Percentiles rank a stretch among this genome's conserved stretches.
These are phyloP conservation scores for Prenolepis imparis DNA, from an alignment of 2,888 invertebrate genomes.

Conservation along the genomic window DNA sequence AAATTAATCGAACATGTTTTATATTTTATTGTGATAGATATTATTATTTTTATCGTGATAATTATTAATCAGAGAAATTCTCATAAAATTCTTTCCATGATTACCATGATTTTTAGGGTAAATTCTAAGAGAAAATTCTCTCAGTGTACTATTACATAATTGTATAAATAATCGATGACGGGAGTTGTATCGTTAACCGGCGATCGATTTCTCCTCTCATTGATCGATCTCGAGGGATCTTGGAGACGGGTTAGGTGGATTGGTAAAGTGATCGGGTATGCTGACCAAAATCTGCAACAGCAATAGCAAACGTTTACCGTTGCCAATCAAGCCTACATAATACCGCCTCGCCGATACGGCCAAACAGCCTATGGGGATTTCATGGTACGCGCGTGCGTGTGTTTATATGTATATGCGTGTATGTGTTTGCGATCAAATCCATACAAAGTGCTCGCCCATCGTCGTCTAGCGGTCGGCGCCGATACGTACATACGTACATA, in stretches of 20 bases:
- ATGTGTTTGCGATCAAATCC: constrained; percentile 36
- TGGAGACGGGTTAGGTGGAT: constrained; percentile 59
- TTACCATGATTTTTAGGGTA: too few relatives aligned
- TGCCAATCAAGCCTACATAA: constrained; percentile 86
- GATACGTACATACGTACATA: constrained; percentile 1
- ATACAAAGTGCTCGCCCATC: constrained; percentile 56
- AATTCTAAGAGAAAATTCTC: too few relatives aligned
- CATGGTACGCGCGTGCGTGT: constrained; percentile 67
- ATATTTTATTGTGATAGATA: too few relatives aligned
- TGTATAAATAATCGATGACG: not conserved
- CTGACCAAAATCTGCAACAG: constrained; percentile 63
- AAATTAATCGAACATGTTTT: too few relatives aligned
- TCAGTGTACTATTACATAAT: too few relatives aligned
- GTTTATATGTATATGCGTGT: constrained; percentile 42
- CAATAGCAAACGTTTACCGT: constrained; percentile 85
- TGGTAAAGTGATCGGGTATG: constrained; percentile 61
- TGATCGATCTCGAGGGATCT: constrained; percentile 38
- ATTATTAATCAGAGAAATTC: too few relatives aligned
- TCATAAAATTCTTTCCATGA: too few relatives aligned
- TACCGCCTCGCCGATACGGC: constrained; percentile 80
- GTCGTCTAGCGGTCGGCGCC: not conserved
- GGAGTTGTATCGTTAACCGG: not conserved
- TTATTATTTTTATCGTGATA: too few relatives aligned
- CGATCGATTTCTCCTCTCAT: constrained; percentile 26
- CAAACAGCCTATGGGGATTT: constrained; percentile 84